Evolutionary conservation across 2,113 vertebrate species (phyloP), one percentile per base, ranked within the genome.

Genomic region (Sinosuthora webbiana): DNA sequence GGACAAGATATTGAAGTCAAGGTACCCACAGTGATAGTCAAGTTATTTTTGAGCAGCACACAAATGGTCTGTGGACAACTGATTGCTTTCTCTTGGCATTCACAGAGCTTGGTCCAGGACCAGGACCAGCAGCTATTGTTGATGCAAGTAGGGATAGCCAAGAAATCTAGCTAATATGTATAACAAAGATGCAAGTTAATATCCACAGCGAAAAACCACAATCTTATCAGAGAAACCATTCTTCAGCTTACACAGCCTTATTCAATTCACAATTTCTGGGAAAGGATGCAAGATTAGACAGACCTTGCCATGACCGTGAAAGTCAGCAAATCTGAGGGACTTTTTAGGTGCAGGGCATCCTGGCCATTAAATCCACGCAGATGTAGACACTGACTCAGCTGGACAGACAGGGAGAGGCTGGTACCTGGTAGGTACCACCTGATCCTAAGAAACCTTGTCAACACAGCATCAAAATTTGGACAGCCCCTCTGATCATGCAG

Each of bases 141-240:
- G 64, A 50, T 7, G 0, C 60, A 80, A 78, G 42, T 2, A 75
- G 33, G 21, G 42, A 62, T 28, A 77, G 94, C 86, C 88, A 81
- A 70, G 79, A 90, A 86, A 89, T 67, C 25, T 76, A 85, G 82
- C 89, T 95, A 95, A 80, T 80, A 83, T 39, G 56, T 90, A 94
- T 83, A 83, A 96, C 80, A 92, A 93, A 88, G 74, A 86, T 57
- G 78, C 50, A 91, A 93, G 94, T 73, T 91, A 91, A 87, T 91
- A 95, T 63, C 78, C 83, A 50, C 67, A 83, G 57, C 80, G 90
- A 88, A 95, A 97, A 94, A 8, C 84, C 91, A 93, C 93, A 95
- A 83, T 85, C 84, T 85, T 91, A 95, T 91, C 95, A 95, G 68
- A 91, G 45, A 90, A 93, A 88, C 84, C 83, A 95, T 96, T 94